Evolutionary conservation across 2,113 vertebrate genomes (phyloP), one percentile per base, ranked within the genome.

Genomic region (Tamias sibiricus): DNA sequence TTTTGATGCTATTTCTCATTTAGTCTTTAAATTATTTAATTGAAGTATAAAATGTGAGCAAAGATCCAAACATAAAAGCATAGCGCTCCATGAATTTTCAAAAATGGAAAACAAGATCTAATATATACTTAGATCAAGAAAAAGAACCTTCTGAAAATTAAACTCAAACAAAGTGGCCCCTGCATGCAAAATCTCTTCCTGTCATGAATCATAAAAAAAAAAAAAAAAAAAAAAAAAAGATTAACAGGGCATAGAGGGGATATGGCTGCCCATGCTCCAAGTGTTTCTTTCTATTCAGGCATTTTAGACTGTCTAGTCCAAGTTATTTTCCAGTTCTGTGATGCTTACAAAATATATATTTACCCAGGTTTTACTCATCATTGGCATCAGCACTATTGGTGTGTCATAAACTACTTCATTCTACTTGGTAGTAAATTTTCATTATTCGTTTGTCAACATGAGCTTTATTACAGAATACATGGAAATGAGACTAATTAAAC

Each of bases 1-100:
- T 96, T 92, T 94, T 87, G 11, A 64, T 86, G 47, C 35, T 62
- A 40, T 94, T 97, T 72, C 90, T 94, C 32, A 94, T 54, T 96
- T 95, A 96, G 37, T 81, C 68, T 90, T 83, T 42, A 81, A 82
- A 72, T 72, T 86, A 37, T 85, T 87, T 90, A 87, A 91, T 62
- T 89, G 37, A 91, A 72, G n/a, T 77, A 74, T 68, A 66, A 90
- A 95, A 76, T 83, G 24, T 28, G 66, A 68, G 62, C 2, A 75
- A 86, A 91, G 49, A 66, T 76, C 28, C n/a, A 76, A 66, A 85
- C 8, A 77, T 26, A 0, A 30, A 81, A 92, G 35, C 64, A 2
- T 62, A 87, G 40, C 52, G 1, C 2, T 90, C 59, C 88, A 4
- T 79, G n/a, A 90, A 90, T 96, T 94, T 89, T 66, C 47, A 74